Percentiles rank a stretch among this genome's conserved stretches.
These are phyloP conservation scores for Fragum fragum DNA, from an alignment of 2,888 invertebrate genomes.

Conservation along the genomic window DNA sequence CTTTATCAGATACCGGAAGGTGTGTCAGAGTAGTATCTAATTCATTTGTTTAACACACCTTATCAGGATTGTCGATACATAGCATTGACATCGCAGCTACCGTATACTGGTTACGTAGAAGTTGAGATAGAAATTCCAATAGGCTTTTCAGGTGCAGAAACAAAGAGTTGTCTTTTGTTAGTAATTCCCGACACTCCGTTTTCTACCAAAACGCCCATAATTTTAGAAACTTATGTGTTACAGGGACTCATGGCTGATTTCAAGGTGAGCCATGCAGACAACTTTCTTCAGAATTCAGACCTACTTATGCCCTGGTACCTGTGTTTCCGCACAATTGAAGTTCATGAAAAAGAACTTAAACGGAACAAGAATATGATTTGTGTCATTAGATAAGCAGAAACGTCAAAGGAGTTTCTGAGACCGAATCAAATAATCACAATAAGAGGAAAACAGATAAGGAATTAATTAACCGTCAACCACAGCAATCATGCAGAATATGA, in stretches of 20 bases:
- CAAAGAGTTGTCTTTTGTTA: conserved; percentile 17
- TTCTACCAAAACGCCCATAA: conserved; percentile 41
- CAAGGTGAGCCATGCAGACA: conserved; percentile 37
- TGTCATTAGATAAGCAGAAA: conserved; percentile 22
- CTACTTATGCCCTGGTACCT: conserved; percentile 53
- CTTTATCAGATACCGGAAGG: conserved; percentile 48
- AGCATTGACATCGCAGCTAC: conserved; percentile 21
- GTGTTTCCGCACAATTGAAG: conserved; percentile 10
- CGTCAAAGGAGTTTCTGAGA: neutral
- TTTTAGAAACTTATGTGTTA: conserved; percentile 60
- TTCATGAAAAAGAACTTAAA: conserved; percentile 21
- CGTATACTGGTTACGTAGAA: conserved; percentile 54
- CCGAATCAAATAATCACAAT: conserved; percentile 26
- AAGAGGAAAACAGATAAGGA: conserved; percentile 32
- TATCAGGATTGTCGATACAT: too few species aligned
- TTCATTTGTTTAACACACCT: conserved; percentile 30
- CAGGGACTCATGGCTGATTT: conserved; percentile 27
- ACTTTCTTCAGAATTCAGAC: conserved; percentile 47
- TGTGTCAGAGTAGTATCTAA: conserved; percentile 43
- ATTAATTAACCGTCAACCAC: conserved; percentile 5
- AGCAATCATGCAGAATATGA: conserved; percentile 30
- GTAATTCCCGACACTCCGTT: conserved; percentile 48
- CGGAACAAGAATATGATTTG: conserved; percentile 31
- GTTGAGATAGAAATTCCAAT: conserved; percentile 8
- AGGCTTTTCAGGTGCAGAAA: conserved; percentile 15